These are phyloP conservation scores for Yponomeuta malinellus DNA, from an alignment of 2,888 invertebrate species.

Conservation along the genomic window DNA sequence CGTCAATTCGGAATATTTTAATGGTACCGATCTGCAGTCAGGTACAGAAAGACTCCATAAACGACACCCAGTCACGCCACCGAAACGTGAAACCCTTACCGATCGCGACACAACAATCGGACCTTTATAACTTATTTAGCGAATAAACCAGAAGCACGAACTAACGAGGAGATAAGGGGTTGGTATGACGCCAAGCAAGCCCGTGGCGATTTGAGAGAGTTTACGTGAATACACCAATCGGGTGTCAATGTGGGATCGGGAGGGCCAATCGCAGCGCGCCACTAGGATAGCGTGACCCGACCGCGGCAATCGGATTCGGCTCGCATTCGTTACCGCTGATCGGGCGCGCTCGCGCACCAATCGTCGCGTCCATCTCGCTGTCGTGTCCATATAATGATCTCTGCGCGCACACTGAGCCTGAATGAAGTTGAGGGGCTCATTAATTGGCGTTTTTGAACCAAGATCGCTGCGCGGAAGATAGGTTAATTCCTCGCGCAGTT, in stretches of 20 bases:
- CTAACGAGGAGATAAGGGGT: conserved; percentile 65
- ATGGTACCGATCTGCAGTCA: conserved; percentile 61
- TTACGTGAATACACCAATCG: conserved; percentile 55
- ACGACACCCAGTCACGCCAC: conserved; percentile 73
- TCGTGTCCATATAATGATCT: conserved; percentile 76
- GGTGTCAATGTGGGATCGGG: conserved; percentile 59
- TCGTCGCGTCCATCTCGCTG: conserved; percentile 74
- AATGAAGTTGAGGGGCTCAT: conserved; percentile 76
- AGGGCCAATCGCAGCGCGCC: conserved; percentile 19
- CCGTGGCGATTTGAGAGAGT: conserved; percentile 53
- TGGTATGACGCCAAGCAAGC: conserved; percentile 64
- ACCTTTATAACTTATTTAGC: conserved; percentile 72
- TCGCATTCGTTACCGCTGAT: conserved; percentile 72
- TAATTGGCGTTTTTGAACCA: conserved; percentile 75
- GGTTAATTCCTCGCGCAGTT: conserved; percentile 72
- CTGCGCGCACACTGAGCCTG: conserved; percentile 65
- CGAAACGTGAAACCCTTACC: conserved; percentile 58
- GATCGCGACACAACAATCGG: conserved; percentile 50
- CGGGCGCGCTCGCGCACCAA: conserved; percentile 62
- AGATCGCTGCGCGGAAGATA: conserved; percentile 74
- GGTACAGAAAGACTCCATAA: conserved; percentile 61
- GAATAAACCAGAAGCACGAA: conserved; percentile 59
- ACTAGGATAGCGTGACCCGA: conserved; percentile 75
- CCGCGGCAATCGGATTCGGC: conserved; percentile 62
- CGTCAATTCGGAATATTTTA: conserved; percentile 50